Evolutionary conservation across 2,888 invertebrate genomes (phyloP).

Genomic region (Julus scanicus): DNA sequence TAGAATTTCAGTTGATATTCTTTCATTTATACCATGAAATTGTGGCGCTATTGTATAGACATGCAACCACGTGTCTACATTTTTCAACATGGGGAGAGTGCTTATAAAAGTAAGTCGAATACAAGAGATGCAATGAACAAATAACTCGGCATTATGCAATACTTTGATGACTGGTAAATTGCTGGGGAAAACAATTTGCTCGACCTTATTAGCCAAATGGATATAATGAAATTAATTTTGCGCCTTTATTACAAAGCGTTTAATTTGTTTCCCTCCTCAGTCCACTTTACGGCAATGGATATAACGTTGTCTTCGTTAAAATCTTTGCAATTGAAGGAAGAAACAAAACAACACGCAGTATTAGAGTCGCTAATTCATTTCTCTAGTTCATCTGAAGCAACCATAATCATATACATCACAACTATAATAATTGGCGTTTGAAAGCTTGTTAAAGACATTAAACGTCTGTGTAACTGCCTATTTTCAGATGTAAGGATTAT

Average conservation of each 20-base stretch:
- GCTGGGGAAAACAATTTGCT: background rate
- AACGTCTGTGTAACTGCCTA: conserved; percentile 13
- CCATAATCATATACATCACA: conserved; percentile 29
- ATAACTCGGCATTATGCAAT: background rate
- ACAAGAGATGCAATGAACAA: background rate
- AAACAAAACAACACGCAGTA: background rate
- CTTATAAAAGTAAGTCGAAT: too few species aligned
- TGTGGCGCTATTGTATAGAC: too few species aligned
- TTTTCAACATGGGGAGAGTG: too few species aligned
- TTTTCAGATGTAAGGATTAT: conserved; percentile 29
- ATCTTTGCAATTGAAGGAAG: conserved; percentile 13
- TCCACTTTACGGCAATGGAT: background rate
- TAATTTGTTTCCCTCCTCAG: conserved; percentile 19
- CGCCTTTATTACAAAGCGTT: conserved; percentile 1
- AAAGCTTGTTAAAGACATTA: conserved; percentile 10
- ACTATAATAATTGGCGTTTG: conserved; percentile 3
- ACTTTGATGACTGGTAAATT: background rate
- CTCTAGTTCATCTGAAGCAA: background rate
- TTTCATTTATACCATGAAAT: too few species aligned
- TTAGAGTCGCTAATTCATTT: conserved; percentile 20
- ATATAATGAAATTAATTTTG: background rate
- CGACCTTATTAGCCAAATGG: conserved; percentile 1
- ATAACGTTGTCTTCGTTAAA: background rate
- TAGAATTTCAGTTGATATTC: too few species aligned
- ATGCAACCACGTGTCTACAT: too few species aligned